phyloP scores from a whole-genome alignment of 1,140 invertebrate species.

The Myzus persicae region DNA sequence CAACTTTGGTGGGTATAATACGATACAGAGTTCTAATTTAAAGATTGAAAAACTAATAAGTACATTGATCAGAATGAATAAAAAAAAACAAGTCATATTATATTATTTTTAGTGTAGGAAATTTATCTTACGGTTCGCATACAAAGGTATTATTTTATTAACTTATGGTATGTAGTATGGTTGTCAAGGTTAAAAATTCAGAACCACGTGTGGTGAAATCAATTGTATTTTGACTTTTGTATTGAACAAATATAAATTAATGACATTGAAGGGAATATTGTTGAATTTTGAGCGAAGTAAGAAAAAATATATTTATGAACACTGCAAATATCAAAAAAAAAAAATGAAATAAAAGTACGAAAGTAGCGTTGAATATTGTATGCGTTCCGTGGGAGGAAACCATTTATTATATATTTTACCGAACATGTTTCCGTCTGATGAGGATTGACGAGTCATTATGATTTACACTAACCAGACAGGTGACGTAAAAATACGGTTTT shows the following conservation, averaged over 20 bases:
- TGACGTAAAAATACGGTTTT: not conserved
- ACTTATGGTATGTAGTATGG: not conserved
- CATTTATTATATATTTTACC: not conserved
- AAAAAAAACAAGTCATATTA: not conserved
- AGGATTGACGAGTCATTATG: not conserved
- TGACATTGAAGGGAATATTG: not conserved
- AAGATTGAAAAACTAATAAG: too few species aligned
- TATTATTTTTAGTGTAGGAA: not conserved
- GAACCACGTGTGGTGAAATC: not conserved
- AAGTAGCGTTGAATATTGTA: not conserved
- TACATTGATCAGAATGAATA: not conserved
- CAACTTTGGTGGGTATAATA: not conserved
- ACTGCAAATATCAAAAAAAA: not conserved
- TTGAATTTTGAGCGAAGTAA: not conserved
- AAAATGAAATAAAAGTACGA: not conserved
- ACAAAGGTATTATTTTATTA: not conserved
- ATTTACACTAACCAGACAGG: not conserved
- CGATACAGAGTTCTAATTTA: not conserved
- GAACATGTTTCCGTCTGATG: not conserved
- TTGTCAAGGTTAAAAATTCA: not conserved
- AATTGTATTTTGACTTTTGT: not conserved
- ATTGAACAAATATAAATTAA: not conserved
- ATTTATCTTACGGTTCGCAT: not conserved
- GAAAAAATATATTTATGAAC: not conserved
- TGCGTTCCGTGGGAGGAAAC: not conserved